These are phyloP conservation scores for Diaprepes abbreviatus DNA, from an alignment of 2,888 invertebrate genomes.

Conservation along the genomic window DNA sequence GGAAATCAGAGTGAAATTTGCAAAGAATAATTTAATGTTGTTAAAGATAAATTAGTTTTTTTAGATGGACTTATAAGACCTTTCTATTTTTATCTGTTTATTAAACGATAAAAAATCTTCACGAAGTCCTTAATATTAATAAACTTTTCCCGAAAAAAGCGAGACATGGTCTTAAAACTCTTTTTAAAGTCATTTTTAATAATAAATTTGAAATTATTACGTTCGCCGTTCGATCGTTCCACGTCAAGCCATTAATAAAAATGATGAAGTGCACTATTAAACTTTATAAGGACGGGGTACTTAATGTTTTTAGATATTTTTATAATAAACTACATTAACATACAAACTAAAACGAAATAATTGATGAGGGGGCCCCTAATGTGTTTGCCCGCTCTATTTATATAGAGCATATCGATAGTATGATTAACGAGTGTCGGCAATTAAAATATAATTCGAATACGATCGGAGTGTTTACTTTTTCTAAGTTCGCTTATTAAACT, in stretches of 20 bases:
- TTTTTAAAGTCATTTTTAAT: conserved; percentile 1
- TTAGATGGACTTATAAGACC: too few relatives aligned
- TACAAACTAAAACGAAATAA: conserved; percentile 40
- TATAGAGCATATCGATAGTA: conserved; percentile 47
- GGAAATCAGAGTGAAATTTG: too few relatives aligned
- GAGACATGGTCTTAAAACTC: neutral
- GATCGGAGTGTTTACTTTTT: conserved; percentile 6
- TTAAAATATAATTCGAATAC: conserved; percentile 46
- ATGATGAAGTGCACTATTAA: conserved; percentile 46
- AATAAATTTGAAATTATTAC: conserved; percentile 7
- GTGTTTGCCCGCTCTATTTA: conserved; percentile 46
- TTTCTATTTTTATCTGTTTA: too few relatives aligned
- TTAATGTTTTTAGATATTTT: conserved; percentile 47
- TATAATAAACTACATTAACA: conserved; percentile 43
- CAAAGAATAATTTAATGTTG: too few relatives aligned
- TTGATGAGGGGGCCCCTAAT: conserved; percentile 43
- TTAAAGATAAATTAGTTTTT: too few relatives aligned
- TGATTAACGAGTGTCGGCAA: conserved; percentile 49
- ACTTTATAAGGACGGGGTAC: conserved; percentile 37
- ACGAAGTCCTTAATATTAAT: too few relatives aligned
- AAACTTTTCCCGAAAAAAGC: too few relatives aligned
- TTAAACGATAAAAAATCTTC: too few relatives aligned
- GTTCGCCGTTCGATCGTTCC: neutral
- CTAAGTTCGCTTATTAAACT: conserved; percentile 15
- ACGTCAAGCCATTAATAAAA: conserved; percentile 44